Conservation (phyloP, 2,113 vertebrate genomes). For the Chionodraco myersi region DNA sequence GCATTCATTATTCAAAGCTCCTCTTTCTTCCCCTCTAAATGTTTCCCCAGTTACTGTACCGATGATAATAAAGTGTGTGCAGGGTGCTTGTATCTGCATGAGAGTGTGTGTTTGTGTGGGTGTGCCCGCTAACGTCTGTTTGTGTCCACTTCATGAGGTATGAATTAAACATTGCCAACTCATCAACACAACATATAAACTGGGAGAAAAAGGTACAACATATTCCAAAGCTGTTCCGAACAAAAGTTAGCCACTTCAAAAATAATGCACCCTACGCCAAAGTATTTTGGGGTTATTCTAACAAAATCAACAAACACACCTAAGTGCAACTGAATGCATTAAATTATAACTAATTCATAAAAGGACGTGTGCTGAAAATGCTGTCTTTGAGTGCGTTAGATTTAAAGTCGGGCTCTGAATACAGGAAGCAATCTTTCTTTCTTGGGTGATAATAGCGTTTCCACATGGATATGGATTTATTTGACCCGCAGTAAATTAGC, state of each 20-base stretch:
- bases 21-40: conserved; percentile 77
- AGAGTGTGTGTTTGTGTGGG: conserved; percentile 13
- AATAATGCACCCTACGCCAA: conserved; percentile 11
- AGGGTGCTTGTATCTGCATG: conserved; percentile 13
- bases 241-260: neutral
- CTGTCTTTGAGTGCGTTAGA: conserved; percentile 2
- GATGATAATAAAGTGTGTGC: conserved; percentile 59
- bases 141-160: conserved; percentile 29
- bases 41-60: conserved; percentile 74
- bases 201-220: conserved; percentile 6
- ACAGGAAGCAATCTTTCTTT: conserved; percentile 30
- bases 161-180: conserved; percentile 44
- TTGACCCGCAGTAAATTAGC: conserved; percentile 70
- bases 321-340: conserved; percentile 21
- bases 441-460: conserved; percentile 62
- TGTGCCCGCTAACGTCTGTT: neutral
- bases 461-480: conserved; percentile 76
- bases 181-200: conserved; percentile 7
- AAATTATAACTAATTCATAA: conserved; percentile 52
- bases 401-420: conserved; percentile 14
- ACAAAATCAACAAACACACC: conserved; percentile 19
- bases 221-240: neutral
- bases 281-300: conserved; percentile 11
- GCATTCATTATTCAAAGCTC: conserved; percentile 81
- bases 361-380: conserved; percentile 5